Evolutionary conservation across 2,113 vertebrate species (phyloP), one percentile per base, ranked within the genome.

Genomic region (Nymphicus hollandicus): DNA sequence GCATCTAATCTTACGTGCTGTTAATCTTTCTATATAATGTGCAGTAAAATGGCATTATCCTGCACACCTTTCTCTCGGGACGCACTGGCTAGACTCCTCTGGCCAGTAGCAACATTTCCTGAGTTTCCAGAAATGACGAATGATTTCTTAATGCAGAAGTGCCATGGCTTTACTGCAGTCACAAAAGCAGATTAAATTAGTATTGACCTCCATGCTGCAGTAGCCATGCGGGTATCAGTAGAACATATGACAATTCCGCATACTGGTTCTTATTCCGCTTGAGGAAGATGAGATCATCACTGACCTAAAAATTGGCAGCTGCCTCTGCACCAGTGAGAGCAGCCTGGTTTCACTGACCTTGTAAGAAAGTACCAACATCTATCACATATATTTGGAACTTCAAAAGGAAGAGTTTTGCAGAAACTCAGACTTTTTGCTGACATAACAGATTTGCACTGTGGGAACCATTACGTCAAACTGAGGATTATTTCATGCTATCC

Each of bases 281-380:
- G 81, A 91, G 22, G 61, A 93, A 91, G 88, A 97, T 97, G 96
- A 97, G 95, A 87, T 97, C 95, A 97, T 96, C 86, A 46, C 94
- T 96, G 91, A 95, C 89, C 95, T 95, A 97, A 96, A 95, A 97
- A 89, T 96, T 97, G 96, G 95, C 96, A 97, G 94, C 95, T 92
- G 61, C 88, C 56, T 58, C 83, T 85, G 91, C 61, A 47, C 52
- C 60, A 74, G 65, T 83, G 86, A 91, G 88, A 95, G 92, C 95
- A 97, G 81, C 65, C 69, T 81, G 35, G 14, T 79, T 95, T 72
- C 65, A 76, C 0, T 87, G 95, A 95, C 96, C 95, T 96, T 97
- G 93, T 52, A 71, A 91, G 92, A 84, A 89, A 93, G 89, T 76
- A 72, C 39, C 61, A 85, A 56, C 81, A 87, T 95, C 65, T 64